Evolutionary conservation across 2,113 vertebrate species (phyloP).

Genomic region (Zapornia atra): DNA sequence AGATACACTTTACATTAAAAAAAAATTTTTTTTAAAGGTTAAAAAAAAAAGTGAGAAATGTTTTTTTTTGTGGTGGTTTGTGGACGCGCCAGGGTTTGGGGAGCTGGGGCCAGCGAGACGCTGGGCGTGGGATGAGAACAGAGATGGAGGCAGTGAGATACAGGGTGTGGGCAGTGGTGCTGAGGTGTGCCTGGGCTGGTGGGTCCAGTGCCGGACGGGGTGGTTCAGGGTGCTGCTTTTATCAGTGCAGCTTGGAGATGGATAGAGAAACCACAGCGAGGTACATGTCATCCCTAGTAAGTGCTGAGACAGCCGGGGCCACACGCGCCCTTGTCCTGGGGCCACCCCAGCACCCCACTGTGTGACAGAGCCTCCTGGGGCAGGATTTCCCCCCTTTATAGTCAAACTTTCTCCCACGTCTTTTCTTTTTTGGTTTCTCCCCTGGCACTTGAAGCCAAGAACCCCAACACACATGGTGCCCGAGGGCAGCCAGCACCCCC

Average conservation of each 20-base stretch:
- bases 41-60: not conserved
- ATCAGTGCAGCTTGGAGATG: not conserved
- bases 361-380: not conserved
- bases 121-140: slow-evolving; percentile 1
- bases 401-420: not conserved
- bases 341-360: not conserved
- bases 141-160: slow-evolving; percentile 4
- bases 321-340: accelerated
- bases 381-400: not conserved
- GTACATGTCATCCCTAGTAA: not conserved
- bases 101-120: not conserved
- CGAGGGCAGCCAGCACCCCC: not conserved
- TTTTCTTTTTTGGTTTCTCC: not conserved
- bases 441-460: not conserved
- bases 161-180: not conserved
- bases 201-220: not conserved
- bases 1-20: not conserved
- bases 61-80: not conserved
- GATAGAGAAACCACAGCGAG: not conserved
- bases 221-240: not conserved
- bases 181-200: not conserved
- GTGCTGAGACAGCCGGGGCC: not conserved
- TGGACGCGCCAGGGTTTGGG: accelerated
- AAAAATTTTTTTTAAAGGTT: not conserved
- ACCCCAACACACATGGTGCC: accelerated